Base-by-base conservation (phyloP, 2,888 invertebrate genomes). In the Volucella zonaria region DNA sequence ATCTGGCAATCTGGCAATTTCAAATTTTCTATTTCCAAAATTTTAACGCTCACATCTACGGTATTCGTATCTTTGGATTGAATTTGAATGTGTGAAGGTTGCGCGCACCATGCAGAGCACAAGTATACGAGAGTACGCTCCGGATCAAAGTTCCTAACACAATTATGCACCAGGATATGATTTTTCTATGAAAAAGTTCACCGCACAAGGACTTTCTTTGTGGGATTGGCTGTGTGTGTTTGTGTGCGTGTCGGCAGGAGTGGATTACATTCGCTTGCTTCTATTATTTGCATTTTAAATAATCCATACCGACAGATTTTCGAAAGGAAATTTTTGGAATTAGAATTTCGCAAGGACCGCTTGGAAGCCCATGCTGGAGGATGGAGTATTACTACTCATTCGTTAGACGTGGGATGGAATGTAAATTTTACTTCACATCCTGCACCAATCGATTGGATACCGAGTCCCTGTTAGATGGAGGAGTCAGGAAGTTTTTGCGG, bases 211-310 rank as follows among this genome's bases (percentile, higher is more conserved):
- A 67, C 52, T 38, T 56, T 49, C 56, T 54, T 12, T 18, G 52
- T 62, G 12, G 15, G 12, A n/a, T 11, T 47, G n/a, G n/a, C 56
- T 38, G 56, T 66, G 58, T n/a, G 2, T 23, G 45, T 58, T 1
- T 23, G 18, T 23, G 1, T 18, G 18, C 1, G n/a, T n/a, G n/a
- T n/a, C n/a, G 18, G 18, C 18, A 18, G 18, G 18, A 75, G 68
- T 66, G 67, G 47, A 82, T 82, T 67, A 78, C 78, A 74, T 82
- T 23, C 23, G 6, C 31, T 31, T 74, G 78, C 78, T 78, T 64
- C 74, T 78, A 74, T 78, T 82, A 82, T 82, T 82, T 82, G 82
- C 82, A 82, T 82, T 82, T 82, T 82, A 82, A 82, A 82, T 82
- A 82, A 78, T 82, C 82, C 64, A 82, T 31, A 31, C 82, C 78